Percentiles rank a stretch among this genome's conserved stretches.
phyloP scores from a whole-genome alignment of 1,140 invertebrate species.

The Drosophila pectinifera region DNA sequence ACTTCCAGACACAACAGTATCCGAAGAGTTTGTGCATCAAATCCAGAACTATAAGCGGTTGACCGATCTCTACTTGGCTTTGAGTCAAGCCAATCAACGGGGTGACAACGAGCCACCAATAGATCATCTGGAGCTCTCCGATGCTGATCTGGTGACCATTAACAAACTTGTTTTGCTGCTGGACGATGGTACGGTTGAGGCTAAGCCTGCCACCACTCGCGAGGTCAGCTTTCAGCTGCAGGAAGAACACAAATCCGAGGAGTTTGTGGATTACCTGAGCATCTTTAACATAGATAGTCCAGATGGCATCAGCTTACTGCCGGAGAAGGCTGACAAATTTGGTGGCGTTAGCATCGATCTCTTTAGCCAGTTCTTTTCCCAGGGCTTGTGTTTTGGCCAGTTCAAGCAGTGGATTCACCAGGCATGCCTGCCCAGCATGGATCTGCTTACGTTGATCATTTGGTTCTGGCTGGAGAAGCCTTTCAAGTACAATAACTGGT shows the following conservation, averaged over 20 bases:
- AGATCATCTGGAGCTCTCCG: conserved; percentile 64
- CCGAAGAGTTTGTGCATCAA: conserved; percentile 49
- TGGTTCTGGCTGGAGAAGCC: conserved; percentile 81
- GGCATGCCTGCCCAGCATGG: conserved; percentile 61
- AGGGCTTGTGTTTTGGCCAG: conserved; percentile 61
- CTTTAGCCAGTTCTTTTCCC: conserved; percentile 65
- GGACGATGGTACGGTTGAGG: conserved; percentile 31
- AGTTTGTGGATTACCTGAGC: conserved; percentile 77
- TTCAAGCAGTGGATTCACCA: conserved; percentile 63
- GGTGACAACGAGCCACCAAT: conserved; percentile 37
- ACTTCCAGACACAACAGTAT: background rate
- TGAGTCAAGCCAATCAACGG: conserved; percentile 30
- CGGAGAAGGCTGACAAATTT: conserved; percentile 55
- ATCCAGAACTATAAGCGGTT: conserved; percentile 74
- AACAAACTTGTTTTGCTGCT: conserved; percentile 78
- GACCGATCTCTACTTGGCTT: conserved; percentile 66
- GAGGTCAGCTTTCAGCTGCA: conserved; percentile 68
- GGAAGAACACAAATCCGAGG: conserved; percentile 53
- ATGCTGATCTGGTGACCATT: conserved; percentile 77
- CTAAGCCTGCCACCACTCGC: conserved; percentile 30
- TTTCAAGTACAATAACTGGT: conserved; percentile 77
- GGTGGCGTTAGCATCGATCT: conserved; percentile 68
- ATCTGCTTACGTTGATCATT: conserved; percentile 74
- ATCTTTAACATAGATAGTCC: conserved; percentile 68
- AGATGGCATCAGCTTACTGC: conserved; percentile 46